Base-by-base conservation (phyloP, 2,797 vertebrate genomes). In the Muscicapa comitata region DNA sequence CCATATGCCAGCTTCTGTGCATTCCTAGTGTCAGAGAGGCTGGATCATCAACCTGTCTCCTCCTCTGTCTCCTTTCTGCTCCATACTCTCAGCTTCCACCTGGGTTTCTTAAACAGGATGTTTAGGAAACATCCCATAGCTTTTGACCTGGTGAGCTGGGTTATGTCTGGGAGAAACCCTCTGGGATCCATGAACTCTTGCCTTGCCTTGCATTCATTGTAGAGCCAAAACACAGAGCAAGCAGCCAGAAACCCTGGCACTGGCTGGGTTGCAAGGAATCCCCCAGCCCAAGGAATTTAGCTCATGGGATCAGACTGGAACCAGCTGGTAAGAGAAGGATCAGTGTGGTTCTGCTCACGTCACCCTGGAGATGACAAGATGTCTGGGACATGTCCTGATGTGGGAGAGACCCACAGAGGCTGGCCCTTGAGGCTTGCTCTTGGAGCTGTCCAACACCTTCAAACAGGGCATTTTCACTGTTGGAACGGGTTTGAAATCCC, bases 391-490 rank as follows among this genome's bases (percentile, higher is more conserved):
- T 40, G 53, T 70, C 43, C 43, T 37, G 51, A 12, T 9, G 3
- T 18, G 37, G 54, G 50, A 73, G 70, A 33, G 53, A 51, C 24
- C 7, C 7, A 3, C 26, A 17, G 47, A 68, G 54, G 19, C 35
- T 3, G 31, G 15, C 23, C 0, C 47, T 54, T 2, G 2, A 23
- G 33, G 42, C 29, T 76, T 25, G 12, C 19, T 43, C 25, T 37
- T 78, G 92, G 85, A 89, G 67, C 87, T 94, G 87, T 78, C 62
- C 73, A 94, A 40, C 57, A 45, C 38, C 42, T 81, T 58, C 59
- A 23, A 40, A 55, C 1, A 1, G 45, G 35, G 17, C 8, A 15
- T n/a, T 91, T 81, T 70, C 24, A 23, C 11, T 8, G 5, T 42
- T 61, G 26, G 35, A 18, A 25, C 28, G 17, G 23, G 13, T 42